Evolutionary conservation across 2,888 invertebrate genomes (phyloP).

Genomic region (Uloborus plumipes): DNA sequence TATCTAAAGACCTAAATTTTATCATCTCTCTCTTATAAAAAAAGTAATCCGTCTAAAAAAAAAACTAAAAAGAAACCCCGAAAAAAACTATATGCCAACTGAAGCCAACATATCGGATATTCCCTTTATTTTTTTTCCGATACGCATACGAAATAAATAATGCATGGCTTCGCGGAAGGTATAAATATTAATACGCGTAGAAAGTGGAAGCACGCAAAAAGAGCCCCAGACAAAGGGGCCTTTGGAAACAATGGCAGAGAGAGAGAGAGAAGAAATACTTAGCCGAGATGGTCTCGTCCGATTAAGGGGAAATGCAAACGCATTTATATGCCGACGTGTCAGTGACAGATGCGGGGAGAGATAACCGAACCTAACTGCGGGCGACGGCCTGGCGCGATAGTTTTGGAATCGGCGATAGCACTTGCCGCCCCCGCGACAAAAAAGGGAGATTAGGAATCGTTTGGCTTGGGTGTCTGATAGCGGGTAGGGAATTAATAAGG

Average conservation of each 20-base stretch:
- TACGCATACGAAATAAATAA: slow-evolving; percentile 34
- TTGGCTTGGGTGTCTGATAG: no score
- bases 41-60: no score
- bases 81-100: no score
- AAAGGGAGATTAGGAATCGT: no score
- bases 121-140: no score
- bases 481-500: no score
- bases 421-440: no score
- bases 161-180: slow-evolving; percentile 43
- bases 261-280: slow-evolving; percentile 45
- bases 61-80: no score
- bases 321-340: slow-evolving; percentile 40
- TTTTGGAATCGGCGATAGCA: background rate
- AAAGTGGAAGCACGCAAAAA: slow-evolving; percentile 14
- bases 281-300: slow-evolving; percentile 28
- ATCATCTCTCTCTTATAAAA: no score
- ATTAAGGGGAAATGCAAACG: slow-evolving; percentile 39
- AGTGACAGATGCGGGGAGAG: slow-evolving; percentile 39
- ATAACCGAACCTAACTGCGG: background rate
- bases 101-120: no score
- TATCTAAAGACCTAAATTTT: no score
- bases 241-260: slow-evolving; percentile 25
- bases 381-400: slow-evolving; percentile 26
- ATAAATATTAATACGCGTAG: slow-evolving; percentile 54
- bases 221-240: background rate